Conservation (phyloP, 2,113 vertebrate species). For the Onychostoma macrolepis region DNA sequence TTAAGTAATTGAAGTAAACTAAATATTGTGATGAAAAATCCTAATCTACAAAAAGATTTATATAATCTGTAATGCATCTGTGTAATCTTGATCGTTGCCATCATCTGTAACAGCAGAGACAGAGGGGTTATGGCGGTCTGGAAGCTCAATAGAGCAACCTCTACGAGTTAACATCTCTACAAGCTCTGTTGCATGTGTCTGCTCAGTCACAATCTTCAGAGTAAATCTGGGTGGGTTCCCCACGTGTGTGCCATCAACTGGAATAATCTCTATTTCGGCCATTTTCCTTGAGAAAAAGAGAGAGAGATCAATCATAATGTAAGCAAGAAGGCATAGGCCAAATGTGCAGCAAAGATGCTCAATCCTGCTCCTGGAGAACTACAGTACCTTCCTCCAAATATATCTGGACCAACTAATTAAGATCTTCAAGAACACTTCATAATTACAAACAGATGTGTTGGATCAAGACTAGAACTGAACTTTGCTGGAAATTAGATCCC, state of each 20-base stretch:
- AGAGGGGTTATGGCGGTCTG: not conserved
- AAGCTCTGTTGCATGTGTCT: constrained; percentile 56
- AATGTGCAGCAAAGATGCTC: not conserved
- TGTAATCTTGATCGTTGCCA: not conserved
- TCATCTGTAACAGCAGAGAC: not conserved
- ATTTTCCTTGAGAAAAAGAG: constrained; percentile 32
- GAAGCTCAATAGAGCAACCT: not conserved
- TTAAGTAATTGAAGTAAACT: not conserved
- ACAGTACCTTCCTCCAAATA: not conserved
- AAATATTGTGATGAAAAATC: not conserved
- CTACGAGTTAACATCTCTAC: constrained; percentile 33
- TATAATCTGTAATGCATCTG: not conserved
- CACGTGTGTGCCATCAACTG: not conserved
- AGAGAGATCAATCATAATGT: not conserved
- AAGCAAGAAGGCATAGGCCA: not conserved
- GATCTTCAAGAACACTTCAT: not conserved
- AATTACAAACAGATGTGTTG: not conserved
- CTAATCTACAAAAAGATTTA: not conserved
- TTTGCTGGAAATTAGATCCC: not conserved
- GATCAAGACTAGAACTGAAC: not conserved
- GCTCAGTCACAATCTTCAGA: constrained; percentile 54
- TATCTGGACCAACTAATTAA: not conserved
- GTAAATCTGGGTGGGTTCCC: constrained; percentile 33
- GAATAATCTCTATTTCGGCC: constrained; percentile 55
- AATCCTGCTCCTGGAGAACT: not conserved